Evolutionary conservation across 2,797 vertebrate species (phyloP), one percentile per base, ranked within the genome.

Genomic region (Mus caroli): DNA sequence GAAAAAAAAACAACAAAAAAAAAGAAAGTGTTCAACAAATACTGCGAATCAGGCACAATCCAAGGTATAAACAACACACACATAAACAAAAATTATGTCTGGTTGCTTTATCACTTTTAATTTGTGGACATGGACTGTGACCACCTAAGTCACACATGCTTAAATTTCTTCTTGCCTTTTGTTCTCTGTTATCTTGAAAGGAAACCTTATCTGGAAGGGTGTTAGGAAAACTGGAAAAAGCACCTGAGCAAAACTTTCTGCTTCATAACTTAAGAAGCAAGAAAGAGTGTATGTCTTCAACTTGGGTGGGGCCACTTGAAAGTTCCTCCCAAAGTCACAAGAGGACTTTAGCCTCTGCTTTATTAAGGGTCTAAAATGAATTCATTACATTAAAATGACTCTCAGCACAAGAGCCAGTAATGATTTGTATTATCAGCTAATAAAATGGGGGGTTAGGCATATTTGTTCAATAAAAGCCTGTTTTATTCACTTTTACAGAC

Each of bases 391-490:
- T 86, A 89, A 96, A 94, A 95, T 96, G n/a, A 88, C n/a, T 92
- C 93, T 92, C 88, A 71, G 40, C 73, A 46, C 54, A 89, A 96
- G 40, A 94, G 40, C 46, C 96, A 96, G 67, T 90, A 94, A 96
- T 88, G 69, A 86, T 97, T 97, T 97, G 91, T 58, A 94, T 96
- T 96, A 95, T 88, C 95, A 94, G 83, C n/a, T 94, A 89, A 94
- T 94, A 94, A 97, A 95, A 97, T 86, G 67, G 71, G 58, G 26
- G 28, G 26, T 87, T 91, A 88, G 77, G 67, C 80, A 95, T 95
- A 97, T 96, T 91, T 95, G 60, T 96, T 95, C 67, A 88, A 96
- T 94, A 94, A 96, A 50, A 46, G 1, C 88, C 62, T 90, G 87
- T 94, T 94, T 90, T 73, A 85, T 82, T 96, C 94, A 91, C 52